A percentile compares a stretch with the other conserved stretches of the same genome.
phyloP scores from a whole-genome alignment of 2,888 invertebrate species.

The Acleris holmiana region DNA sequence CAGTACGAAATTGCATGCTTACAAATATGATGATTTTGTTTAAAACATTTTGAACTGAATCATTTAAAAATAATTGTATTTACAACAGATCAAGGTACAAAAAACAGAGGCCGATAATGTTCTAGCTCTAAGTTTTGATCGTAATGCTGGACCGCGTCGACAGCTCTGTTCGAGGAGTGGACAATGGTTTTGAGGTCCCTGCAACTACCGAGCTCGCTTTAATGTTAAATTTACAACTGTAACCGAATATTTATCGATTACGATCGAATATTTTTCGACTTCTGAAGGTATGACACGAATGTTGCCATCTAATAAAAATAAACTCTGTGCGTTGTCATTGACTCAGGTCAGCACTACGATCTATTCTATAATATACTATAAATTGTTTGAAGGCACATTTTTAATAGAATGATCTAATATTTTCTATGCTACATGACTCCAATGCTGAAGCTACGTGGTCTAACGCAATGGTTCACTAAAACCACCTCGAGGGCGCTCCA shows the following conservation, averaged over 20 bases:
- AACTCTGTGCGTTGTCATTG: background rate
- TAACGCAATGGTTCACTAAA: constrained; percentile 24
- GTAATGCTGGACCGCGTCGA: constrained; percentile 3
- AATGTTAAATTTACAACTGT: too few relatives aligned
- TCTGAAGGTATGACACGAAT: too few relatives aligned
- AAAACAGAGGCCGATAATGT: constrained; percentile 32
- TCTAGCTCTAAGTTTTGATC: constrained; percentile 26
- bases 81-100: constrained; percentile 36
- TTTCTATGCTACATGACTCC: constrained; percentile 41
- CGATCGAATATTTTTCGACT: too few relatives aligned
- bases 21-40: background rate
- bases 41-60: constrained; percentile 6
- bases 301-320: too few relatives aligned
- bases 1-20: too few relatives aligned
- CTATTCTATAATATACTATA: constrained; percentile 64
- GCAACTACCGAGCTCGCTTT: too few relatives aligned
- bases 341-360: constrained; percentile 7
- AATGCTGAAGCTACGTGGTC: constrained; percentile 27
- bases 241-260: too few relatives aligned
- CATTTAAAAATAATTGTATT: constrained; percentile 17
- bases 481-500: background rate
- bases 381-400: constrained; percentile 81
- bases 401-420: constrained; percentile 71
- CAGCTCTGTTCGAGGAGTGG: background rate
- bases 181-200: too few relatives aligned